Evolutionary conservation across 2,797 vertebrate species (phyloP), one percentile per base, ranked within the genome.

Genomic region (Cyprinella venusta): DNA sequence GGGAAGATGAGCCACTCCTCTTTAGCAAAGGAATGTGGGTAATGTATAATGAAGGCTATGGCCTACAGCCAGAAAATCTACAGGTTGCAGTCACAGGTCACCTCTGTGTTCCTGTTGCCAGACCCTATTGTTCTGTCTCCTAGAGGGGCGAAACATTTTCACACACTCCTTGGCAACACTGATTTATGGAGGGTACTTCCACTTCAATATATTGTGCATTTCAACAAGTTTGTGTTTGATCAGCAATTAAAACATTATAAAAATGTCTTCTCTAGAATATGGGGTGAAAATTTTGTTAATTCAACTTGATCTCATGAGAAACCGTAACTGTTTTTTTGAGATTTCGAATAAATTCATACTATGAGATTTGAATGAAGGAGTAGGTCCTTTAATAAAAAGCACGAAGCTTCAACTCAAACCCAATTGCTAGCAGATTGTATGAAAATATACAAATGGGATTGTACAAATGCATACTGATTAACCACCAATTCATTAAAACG

Each of bases 21-120:
- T 64, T 18, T 1, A 74, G 56, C 84, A 74, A 87, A 80, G 80
- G 91, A 93, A 93, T 93, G 85, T 84, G 82, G 88, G 83, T 81
- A 91, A 92, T 92, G 89, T 91, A 86, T 89, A 88, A 90, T 87
- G 81, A 85, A 89, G 87, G 76, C 76, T 87, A 86, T 84, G 88
- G 91, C 88, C 90, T 67, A 63, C 52, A 85, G 89, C 89, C 89
- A 89, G 82, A 85, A 71, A 81, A 86, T 83, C 85, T 72, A 88
- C 82, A 85, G 81, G 76, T 79, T 72, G 89, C 79, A 87, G 78
- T 88, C 88, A 86, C 83, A 70, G 76, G 54, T 85, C 79, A 86
- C 67, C 80, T 77, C 72, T 72, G 74, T 70, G 52, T 82, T 24
- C 80, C 16, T 84, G 65, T 48, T 30, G 45, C 19, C n/a, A 76